Evolutionary conservation across 2,797 vertebrate genomes (phyloP).

Genomic region (Dermochelys coriacea): DNA sequence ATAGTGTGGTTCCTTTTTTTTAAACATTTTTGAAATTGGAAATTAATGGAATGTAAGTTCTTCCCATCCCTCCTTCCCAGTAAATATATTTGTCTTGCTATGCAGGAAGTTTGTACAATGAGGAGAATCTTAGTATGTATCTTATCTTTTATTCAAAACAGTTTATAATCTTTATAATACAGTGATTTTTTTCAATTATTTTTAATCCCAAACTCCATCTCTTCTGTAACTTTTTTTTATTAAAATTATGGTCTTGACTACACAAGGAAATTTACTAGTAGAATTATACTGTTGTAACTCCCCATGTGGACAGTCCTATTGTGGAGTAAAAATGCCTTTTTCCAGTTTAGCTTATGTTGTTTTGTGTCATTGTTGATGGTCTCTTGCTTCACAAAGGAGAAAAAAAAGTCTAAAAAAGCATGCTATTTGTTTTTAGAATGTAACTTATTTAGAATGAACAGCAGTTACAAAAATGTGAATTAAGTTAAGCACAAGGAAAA

Average conservation of each 20-base stretch:
- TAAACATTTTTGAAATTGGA: neutral
- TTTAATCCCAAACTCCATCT: neutral
- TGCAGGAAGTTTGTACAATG: too few relatives aligned
- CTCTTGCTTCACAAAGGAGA: neutral
- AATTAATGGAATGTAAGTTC: neutral
- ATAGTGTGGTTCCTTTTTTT: too few relatives aligned
- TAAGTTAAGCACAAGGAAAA: neutral
- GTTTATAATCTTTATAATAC: fast-evolving
- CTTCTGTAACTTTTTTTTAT: neutral
- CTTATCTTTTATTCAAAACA: too few relatives aligned
- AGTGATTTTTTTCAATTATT: neutral
- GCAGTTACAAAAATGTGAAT: neutral
- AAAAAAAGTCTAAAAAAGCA: fast-evolving
- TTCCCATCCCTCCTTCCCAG: too few relatives aligned
- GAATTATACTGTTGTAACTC: neutral
- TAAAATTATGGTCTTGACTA: neutral
- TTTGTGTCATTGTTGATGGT: neutral
- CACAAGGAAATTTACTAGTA: neutral
- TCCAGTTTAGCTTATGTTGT: neutral
- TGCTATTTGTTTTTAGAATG: neutral
- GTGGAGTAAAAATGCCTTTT: fast-evolving
- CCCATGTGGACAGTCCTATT: neutral
- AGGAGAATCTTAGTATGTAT: too few relatives aligned
- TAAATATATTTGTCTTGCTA: too few relatives aligned
- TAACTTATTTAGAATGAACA: neutral